These are phyloP conservation scores for Salarias fasciatus DNA, from an alignment of 2,797 vertebrate species.

Conservation along the genomic window DNA sequence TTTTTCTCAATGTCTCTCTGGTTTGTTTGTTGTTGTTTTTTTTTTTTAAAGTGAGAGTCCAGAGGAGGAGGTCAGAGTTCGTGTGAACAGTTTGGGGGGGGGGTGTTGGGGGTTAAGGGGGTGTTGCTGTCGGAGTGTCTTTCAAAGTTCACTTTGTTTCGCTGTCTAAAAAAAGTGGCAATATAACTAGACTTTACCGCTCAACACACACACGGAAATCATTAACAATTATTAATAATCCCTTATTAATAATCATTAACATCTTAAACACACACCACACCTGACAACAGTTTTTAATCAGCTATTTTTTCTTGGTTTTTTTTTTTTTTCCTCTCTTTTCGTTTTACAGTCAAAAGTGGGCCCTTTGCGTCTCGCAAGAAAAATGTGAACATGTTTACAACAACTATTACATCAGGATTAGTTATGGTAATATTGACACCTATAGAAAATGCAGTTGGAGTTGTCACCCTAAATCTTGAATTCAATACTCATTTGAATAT, in stretches of 20 bases:
- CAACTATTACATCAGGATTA: constrained; percentile 76
- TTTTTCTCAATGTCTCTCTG: not conserved
- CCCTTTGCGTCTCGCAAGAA: constrained; percentile 65
- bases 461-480: constrained; percentile 72
- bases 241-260: constrained; percentile 79
- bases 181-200: constrained; percentile 72
- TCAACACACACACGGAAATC: constrained; percentile 73
- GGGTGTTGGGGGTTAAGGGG: not conserved
- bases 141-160: constrained; percentile 53
- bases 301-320: constrained; percentile 24
- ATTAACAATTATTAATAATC: constrained; percentile 80
- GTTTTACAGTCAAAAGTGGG: constrained; percentile 68
- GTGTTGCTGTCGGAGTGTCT: constrained; percentile 48
- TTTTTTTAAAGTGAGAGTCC: constrained; percentile 46
- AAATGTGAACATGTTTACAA: constrained; percentile 79
- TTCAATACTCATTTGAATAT: constrained; percentile 78
- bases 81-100: constrained; percentile 15
- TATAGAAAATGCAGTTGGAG: constrained; percentile 75
- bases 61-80: constrained; percentile 70
- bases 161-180: constrained; percentile 60
- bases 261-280: constrained; percentile 74
- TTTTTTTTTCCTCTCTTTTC: constrained; percentile 29
- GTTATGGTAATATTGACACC: constrained; percentile 76
- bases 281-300: constrained; percentile 63
- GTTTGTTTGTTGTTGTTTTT: constrained; percentile 8